phyloP scores from a whole-genome alignment of 2,888 invertebrate genomes.

The Lasioglossum calceatum region DNA sequence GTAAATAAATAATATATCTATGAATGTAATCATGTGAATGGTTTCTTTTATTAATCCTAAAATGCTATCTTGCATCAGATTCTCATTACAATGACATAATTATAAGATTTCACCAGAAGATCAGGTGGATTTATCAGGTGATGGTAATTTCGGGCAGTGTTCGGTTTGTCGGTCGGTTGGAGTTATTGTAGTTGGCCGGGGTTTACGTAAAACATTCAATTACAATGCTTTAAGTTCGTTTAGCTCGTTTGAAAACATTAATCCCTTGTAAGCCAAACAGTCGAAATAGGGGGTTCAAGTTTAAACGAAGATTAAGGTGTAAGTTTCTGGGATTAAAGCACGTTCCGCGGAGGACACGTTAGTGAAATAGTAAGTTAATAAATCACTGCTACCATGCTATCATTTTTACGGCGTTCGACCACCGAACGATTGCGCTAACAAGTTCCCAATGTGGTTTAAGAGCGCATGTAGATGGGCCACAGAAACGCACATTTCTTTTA shows the following conservation, averaged over 20 bases:
- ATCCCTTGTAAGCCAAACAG: conserved; percentile 65
- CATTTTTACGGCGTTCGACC: background rate
- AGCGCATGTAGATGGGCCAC: background rate
- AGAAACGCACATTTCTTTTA: too few relatives aligned
- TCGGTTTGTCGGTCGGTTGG: background rate
- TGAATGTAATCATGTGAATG: too few relatives aligned
- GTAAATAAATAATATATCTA: too few relatives aligned
- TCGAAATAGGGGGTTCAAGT: conserved; percentile 68
- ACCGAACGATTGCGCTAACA: background rate
- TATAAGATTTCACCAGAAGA: too few relatives aligned
- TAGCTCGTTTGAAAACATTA: conserved; percentile 67
- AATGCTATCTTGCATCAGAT: too few relatives aligned
- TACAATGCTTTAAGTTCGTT: conserved; percentile 63
- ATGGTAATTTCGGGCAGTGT: too few relatives aligned
- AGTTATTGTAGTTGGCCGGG: conserved; percentile 30
- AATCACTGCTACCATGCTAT: conserved; percentile 17
- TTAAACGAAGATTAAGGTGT: conserved; percentile 69
- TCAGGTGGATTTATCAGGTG: too few relatives aligned
- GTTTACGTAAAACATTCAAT: conserved; percentile 67
- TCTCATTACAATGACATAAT: too few relatives aligned
- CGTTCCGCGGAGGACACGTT: conserved; percentile 43
- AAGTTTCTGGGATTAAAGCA: conserved; percentile 65
- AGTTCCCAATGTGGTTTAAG: background rate
- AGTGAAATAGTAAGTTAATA: conserved; percentile 42
- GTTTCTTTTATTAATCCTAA: too few relatives aligned